Evolutionary conservation across 2,797 vertebrate genomes (phyloP), one percentile per base, ranked within the genome.

Genomic region (Liparis tanakae): DNA sequence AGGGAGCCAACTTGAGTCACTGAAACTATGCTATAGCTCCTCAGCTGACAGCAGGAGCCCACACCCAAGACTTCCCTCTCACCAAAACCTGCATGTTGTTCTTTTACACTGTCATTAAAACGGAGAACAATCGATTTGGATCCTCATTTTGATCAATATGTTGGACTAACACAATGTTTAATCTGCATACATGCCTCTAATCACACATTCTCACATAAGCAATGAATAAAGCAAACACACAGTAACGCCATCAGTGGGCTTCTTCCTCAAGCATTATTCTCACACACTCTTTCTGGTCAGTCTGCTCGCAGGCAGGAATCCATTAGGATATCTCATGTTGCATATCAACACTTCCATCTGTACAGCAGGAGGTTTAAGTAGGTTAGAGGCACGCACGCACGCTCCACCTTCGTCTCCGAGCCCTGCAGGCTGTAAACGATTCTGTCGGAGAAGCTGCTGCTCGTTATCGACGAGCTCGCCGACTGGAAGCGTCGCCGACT

Each of bases 261-360:
- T 50, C 82, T 82, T 88, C 85, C 85, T 85, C 85, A 79, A 76
- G 81, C 71, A 76, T 85, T 84, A 83, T 86, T 85, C 75, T 84
- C 83, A 56, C 83, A 80, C 85, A 87, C 90, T 88, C 92, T 91
- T 92, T 91, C 86, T 84, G 83, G 84, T 87, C 83, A 81, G 88
- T 84, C 81, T 72, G 68, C 86, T 84, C 76, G 82, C 78, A 86
- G 87, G 85, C 85, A 88, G 83, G 91, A 91, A 91, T 89, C 88
- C 88, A 88, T 79, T 83, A 80, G 87, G 87, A 86, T 88, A 74
- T 91, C 87, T 93, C 91, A 88, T 83, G 90, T 90, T 93, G 89
- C 91, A 90, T 87, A 91, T 92, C 90, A 88, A 92, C 92, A 85
- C 88, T 87, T 90, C 86, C 83, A 88, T 93, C 90, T 90, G 85